Conservation (phyloP, 2,888 invertebrate species). For the Iselma pallidipennis region DNA sequence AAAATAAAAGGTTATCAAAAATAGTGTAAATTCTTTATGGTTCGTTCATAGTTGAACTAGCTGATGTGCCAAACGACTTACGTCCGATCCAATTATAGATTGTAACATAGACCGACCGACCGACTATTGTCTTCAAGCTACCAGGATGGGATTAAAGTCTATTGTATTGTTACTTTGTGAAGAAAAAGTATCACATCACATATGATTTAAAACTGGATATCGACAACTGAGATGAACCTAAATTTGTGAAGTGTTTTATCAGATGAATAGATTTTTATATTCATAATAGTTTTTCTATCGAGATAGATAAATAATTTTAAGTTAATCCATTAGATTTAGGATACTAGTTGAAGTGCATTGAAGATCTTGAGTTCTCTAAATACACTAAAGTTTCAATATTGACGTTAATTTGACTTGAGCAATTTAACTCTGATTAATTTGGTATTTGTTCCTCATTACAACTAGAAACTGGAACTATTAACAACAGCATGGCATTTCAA, state of each 20-base stretch:
- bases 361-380: not conserved
- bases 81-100: slow-evolving; percentile 32
- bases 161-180: no score
- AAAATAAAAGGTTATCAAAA: no score
- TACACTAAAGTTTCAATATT: slow-evolving; percentile 17
- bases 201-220: no score
- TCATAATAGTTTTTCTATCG: no score
- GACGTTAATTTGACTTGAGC: slow-evolving; percentile 27
- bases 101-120: slow-evolving; percentile 20
- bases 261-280: no score
- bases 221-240: no score
- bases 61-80: slow-evolving; percentile 16
- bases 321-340: not conserved
- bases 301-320: not conserved
- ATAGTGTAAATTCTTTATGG: no score
- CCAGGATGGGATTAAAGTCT: slow-evolving; percentile 15
- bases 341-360: not conserved
- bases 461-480: slow-evolving; percentile 22
- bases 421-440: slow-evolving; percentile 31
- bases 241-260: no score
- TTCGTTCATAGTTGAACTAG: no score
- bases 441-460: slow-evolving; percentile 32
- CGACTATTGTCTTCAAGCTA: slow-evolving; percentile 16
- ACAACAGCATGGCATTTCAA: slow-evolving; percentile 25
- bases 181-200: not conserved